Percentiles rank a stretch among this genome's conserved stretches.
Conservation (phyloP, 1,140 invertebrate genomes). For the Dreissena rostriformis region DNA sequence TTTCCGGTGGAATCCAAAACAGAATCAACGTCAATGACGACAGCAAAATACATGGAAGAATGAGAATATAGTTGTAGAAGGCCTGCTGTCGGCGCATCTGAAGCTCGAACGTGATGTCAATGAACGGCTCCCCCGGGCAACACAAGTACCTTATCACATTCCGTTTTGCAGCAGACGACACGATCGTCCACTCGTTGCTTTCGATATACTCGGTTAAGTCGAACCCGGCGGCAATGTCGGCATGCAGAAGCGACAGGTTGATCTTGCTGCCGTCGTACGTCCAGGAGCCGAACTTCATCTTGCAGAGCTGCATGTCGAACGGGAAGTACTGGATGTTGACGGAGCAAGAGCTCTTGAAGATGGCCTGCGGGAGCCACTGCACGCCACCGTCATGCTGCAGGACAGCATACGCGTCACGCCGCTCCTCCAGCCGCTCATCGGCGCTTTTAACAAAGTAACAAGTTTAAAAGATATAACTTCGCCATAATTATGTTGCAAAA, state of each 20-base stretch:
- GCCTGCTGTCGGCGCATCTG: constrained; percentile 74
- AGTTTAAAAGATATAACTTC: too few relatives aligned
- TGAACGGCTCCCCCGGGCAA: constrained; percentile 75
- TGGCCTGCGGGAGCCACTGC: constrained; percentile 97
- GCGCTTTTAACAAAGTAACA: constrained; percentile 66
- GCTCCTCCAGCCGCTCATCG: constrained; percentile 76
- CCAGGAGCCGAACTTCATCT: constrained; percentile 79
- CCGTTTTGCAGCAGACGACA: constrained; percentile 66
- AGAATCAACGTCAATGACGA: constrained; percentile 79
- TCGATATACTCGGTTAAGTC: constrained; percentile 77
- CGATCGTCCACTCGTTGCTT: constrained; percentile 79
- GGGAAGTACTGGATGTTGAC: constrained; percentile 84
- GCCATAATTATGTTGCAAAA: too few relatives aligned
- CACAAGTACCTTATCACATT: constrained; percentile 72
- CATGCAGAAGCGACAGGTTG: constrained; percentile 83
- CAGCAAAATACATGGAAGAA: constrained; percentile 79
- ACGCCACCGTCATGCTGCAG: constrained; percentile 93
- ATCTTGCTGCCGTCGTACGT: constrained; percentile 77
- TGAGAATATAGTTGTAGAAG: constrained; percentile 80
- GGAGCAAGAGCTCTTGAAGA: constrained; percentile 97
- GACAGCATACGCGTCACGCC: constrained; percentile 74
- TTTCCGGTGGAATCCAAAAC: constrained; percentile 81
- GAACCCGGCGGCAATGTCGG: constrained; percentile 61
- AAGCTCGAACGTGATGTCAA: constrained; percentile 77
- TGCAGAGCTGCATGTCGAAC: constrained; percentile 78